Base-by-base conservation (phyloP, 2,113 vertebrate species). In the Gymnobelideus leadbeateri region DNA sequence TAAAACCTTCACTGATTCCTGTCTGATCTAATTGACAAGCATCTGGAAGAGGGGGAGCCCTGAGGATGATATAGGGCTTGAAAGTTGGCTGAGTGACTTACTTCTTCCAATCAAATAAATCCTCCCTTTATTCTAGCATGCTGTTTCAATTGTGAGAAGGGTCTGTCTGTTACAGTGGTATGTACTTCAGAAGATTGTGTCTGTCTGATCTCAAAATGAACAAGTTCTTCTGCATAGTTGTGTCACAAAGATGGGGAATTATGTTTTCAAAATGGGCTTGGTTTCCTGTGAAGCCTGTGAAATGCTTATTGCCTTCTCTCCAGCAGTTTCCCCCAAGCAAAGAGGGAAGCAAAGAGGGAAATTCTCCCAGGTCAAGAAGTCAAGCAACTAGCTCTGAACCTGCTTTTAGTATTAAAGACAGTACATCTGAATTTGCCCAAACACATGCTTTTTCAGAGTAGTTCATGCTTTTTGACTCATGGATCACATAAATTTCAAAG, bases 41-140 rank as follows among this genome's bases (percentile, higher is more conserved):
- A 93, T 93, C 90, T 93, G 28, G 53, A 92, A 91, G 51, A 50
- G 89, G 51, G 51, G 77, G 55, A 94, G 10, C 90, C 92, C 46
- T 28, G 89, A 90, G 28, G 28, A 94, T 91, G 37, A 94, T 96
- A 96, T 90, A 93, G 21, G 55, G 91, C 49, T 90, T 89, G 54
- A 91, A 91, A 52, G 53, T 51, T 51, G 68, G 47, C 92, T 94
- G 25, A 26, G 19, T 51, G 6, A 46, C 84, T 95, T 92, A 91
- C 84, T 50, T 92, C 26, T 55, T 93, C 89, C 68, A 96, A 92
- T 96, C 94, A 95, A 92, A 91, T 52, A 93, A 97, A 54, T 90
- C 50, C 21, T 23, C 25, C 57, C 16, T 94, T 94, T 94, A 26
- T 37, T 90, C 55, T 94, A 23, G 92, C 24, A 24, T 90, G 91